Percentiles rank a stretch among this genome's conserved stretches.
Conservation (phyloP, 2,113 vertebrate genomes). For the Sturnira hondurensis region DNA sequence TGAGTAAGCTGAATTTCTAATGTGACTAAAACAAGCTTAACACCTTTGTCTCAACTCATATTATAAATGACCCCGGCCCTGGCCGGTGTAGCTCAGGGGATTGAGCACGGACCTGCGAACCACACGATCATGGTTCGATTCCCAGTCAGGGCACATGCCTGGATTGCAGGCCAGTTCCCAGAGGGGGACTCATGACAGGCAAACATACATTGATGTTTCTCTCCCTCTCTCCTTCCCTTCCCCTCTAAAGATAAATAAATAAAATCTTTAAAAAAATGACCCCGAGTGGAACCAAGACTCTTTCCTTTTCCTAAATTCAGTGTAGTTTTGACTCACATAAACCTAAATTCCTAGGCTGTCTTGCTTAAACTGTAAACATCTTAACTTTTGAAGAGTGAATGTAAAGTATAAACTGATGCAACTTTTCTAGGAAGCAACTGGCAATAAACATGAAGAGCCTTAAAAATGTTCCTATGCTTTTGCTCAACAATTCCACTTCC, state of each 20-base stretch:
- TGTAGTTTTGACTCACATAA: not conserved
- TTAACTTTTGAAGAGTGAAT: not conserved
- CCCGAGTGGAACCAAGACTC: not conserved
- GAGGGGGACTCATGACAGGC: too few species aligned
- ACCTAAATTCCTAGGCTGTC: not conserved
- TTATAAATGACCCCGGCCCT: too few species aligned
- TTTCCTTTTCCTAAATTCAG: not conserved
- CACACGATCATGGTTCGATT: too few species aligned
- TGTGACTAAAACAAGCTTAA: not conserved
- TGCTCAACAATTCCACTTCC: not conserved
- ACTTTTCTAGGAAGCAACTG: constrained; percentile 20
- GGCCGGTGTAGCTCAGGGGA: too few species aligned
- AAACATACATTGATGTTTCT: too few species aligned
- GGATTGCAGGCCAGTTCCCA: too few species aligned
- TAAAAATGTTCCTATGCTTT: not conserved
- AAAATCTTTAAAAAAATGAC: too few species aligned
- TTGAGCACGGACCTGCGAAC: too few species aligned
- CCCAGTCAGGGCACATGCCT: too few species aligned
- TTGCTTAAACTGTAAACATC: not conserved
- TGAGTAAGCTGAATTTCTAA: not conserved
- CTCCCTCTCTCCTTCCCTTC: too few species aligned
- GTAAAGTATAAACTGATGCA: not conserved
- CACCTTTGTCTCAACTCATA: not conserved
- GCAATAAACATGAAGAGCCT: not conserved
- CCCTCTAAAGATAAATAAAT: too few species aligned